Evolutionary conservation across 2,888 invertebrate genomes (phyloP).

Genomic region (Temnothorax rugatulus): DNA sequence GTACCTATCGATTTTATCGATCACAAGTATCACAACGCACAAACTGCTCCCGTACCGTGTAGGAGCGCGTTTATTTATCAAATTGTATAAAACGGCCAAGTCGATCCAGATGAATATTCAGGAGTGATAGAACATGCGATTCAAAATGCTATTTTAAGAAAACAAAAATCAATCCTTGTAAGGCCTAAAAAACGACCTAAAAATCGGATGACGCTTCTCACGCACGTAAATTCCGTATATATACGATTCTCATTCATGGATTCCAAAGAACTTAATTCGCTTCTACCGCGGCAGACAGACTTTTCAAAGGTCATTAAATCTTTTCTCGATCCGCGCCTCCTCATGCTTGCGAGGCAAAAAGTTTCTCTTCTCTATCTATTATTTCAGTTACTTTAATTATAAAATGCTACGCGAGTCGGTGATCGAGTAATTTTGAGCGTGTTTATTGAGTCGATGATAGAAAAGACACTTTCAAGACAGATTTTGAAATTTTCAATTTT

Average conservation of each 20-base stretch:
- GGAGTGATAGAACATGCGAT: not conserved
- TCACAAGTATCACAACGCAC: conserved; percentile 34
- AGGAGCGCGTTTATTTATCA: conserved; percentile 21
- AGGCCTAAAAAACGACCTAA: conserved; percentile 16
- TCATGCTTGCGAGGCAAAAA: not conserved
- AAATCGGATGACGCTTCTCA: not conserved
- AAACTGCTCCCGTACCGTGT: conserved; percentile 9
- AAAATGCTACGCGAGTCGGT: not conserved
- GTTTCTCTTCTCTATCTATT: not conserved
- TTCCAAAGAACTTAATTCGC: not conserved
- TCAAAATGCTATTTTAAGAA: conserved; percentile 7
- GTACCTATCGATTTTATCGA: conserved; percentile 31
- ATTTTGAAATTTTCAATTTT: not conserved
- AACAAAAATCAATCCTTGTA: not conserved
- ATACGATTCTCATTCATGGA: not conserved
- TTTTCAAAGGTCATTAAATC: not conserved
- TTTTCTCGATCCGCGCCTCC: not conserved
- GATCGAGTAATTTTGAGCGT: not conserved
- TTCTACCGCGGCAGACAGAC: not conserved
- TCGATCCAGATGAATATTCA: conserved; percentile 13
- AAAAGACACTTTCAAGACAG: not conserved
- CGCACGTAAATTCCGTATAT: not conserved
- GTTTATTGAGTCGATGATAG: not conserved
- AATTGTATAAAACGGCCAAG: not conserved
- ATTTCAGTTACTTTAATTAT: conserved; percentile 14